Percentiles rank a stretch among this genome's conserved stretches.
These are phyloP conservation scores for Iguana delicatissima DNA, from an alignment of 2,797 vertebrate genomes.

Conservation along the genomic window DNA sequence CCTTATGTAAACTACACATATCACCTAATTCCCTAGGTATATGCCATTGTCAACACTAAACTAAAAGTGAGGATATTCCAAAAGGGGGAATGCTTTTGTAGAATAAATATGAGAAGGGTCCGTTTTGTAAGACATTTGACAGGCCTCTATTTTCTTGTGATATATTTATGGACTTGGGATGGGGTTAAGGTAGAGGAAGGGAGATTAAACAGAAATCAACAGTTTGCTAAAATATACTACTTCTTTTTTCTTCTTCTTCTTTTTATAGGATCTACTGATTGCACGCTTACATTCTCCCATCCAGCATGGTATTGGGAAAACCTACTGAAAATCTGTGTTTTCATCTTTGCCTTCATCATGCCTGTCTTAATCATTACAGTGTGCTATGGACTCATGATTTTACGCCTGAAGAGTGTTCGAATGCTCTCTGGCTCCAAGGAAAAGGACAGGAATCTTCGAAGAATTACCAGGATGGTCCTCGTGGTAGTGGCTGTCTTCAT, in stretches of 20 bases:
- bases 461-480: conserved; percentile 98
- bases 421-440: conserved; percentile 99
- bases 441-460: conserved; percentile 95
- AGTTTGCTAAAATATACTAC: conserved; percentile 28
- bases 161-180: not conserved
- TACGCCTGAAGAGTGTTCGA: conserved; percentile 96
- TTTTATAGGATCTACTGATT: conserved; percentile 86
- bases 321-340: conserved; percentile 97
- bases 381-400: conserved; percentile 98
- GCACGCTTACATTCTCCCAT: conserved; percentile 92
- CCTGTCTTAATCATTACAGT: conserved; percentile 97
- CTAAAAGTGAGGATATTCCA: not conserved
- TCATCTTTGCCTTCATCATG: conserved; percentile 99
- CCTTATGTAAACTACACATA: not conserved
- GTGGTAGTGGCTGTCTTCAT: conserved; percentile 98
- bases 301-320: conserved; percentile 99
- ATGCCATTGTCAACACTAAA: not conserved
- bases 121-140: conserved; percentile 18
- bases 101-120: not conserved
- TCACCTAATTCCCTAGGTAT: not conserved
- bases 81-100: not conserved
- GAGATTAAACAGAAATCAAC: conserved; percentile 19
- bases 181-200: not conserved
- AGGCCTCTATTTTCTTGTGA: conserved; percentile 15
- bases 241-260: conserved; percentile 34